phyloP scores from a whole-genome alignment of 1,140 invertebrate species.

The Diploscapter pachys region DNA sequence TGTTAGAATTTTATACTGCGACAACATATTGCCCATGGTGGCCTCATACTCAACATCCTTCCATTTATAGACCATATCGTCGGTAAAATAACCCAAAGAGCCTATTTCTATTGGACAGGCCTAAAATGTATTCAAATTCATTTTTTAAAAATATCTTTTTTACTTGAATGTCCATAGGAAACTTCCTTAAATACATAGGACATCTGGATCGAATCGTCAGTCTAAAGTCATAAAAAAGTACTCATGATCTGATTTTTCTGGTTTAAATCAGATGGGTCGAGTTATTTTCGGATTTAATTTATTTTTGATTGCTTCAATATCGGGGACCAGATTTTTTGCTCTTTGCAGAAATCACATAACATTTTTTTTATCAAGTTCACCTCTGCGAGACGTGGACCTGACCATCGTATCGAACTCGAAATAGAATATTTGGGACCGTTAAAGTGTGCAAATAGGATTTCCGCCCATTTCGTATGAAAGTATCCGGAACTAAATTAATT shows the following conservation, averaged over 20 bases:
- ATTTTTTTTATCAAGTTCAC: constrained; percentile 46
- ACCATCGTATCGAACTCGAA: constrained; percentile 68
- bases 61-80: constrained; percentile 85
- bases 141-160: not conserved
- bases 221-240: constrained; percentile 63
- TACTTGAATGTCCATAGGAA: constrained; percentile 77
- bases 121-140: constrained; percentile 59
- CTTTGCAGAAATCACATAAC: constrained; percentile 26
- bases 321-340: too few species aligned
- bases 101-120: constrained; percentile 62
- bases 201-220: constrained; percentile 92
- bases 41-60: constrained; percentile 68
- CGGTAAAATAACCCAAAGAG: constrained; percentile 78
- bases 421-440: constrained; percentile 86
- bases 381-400: constrained; percentile 61
- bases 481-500: constrained; percentile 72
- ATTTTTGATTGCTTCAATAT: too few species aligned
- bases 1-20: constrained; percentile 84
- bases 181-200: constrained; percentile 88
- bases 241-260: too few species aligned
- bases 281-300: too few species aligned
- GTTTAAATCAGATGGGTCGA: too few species aligned
- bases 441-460: constrained; percentile 90
- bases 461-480: constrained; percentile 88
- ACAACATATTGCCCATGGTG: constrained; percentile 82